Evolutionary conservation across 2,888 invertebrate genomes (phyloP), one percentile per base, ranked within the genome.

Genomic region (Mimumesa dahlbomi): DNA sequence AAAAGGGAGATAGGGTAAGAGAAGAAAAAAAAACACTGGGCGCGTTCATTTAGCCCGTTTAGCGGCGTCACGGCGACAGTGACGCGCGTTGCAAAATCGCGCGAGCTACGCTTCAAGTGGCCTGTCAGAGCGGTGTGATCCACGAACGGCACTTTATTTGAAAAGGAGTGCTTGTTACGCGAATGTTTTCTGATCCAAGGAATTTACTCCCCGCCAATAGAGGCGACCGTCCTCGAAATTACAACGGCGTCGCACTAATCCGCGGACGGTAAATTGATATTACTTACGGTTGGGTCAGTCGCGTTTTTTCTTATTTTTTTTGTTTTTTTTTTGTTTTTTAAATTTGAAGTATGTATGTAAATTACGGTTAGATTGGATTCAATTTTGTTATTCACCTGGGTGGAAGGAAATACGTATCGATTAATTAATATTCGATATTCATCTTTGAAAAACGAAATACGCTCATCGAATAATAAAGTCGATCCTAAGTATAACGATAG

Each of bases 41-140:
- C 63, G 49, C 72, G 79, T 70, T 81, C 75, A 66, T 81, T 81
- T 79, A 72, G 67, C 67, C 63, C 59, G 79, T 79, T 75, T 75
- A 77, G 59, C 73, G 57, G 54, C 42, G 54, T 48, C 58, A 53
- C 62, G 67, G 58, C 58, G 62, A 59, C 66, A 58, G 66, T 38
- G 58, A 49, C 52, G 50, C 25, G 45, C 46, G 54, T 53, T 74
- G 80, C 73, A 82, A 81, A 82, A 76, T 80, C 74, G 63, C 64
- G 61, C 49, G 59, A 64, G 68, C 49, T 40, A 63, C 58, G 68
- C n/a, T 58, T 62, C 38, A 62, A 48, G 48, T 38, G 52, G 25
- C 22, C 7, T 43, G 14, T 22, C 34, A 13, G 16, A 54, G 54
- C 19, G 19, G 34, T 31, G 43, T 19, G 52, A 61, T 45, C 50